Conservation (phyloP, 2,888 invertebrate genomes). For the Philhelius pedissequus region DNA sequence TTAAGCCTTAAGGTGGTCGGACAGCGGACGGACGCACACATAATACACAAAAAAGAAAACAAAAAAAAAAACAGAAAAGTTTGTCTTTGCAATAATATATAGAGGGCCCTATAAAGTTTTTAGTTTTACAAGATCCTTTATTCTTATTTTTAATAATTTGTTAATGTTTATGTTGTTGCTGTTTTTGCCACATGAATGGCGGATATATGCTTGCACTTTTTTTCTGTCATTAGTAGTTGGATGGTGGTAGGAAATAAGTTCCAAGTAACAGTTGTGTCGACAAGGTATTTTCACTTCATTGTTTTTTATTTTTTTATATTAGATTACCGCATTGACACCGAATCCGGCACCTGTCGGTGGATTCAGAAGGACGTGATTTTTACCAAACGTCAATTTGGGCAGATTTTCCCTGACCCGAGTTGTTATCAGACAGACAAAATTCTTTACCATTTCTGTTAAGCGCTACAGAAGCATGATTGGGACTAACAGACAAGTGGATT, state of each 20-base stretch:
- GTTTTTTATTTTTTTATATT: no score
- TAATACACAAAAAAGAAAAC: background rate
- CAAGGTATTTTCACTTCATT: background rate
- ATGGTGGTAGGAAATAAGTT: background rate
- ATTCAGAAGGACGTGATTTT: no score
- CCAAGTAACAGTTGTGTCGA: background rate
- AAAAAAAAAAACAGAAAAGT: conserved; percentile 18
- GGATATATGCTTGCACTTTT: conserved; percentile 16
- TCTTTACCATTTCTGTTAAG: no score
- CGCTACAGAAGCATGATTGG: no score
- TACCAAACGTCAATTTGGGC: no score
- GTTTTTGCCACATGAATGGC: conserved; percentile 25
- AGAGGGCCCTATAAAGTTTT: conserved; percentile 15
- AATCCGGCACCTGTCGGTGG: no score
- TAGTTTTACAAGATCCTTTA: background rate
- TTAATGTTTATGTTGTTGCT: background rate
- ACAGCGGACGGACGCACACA: conserved; percentile 4
- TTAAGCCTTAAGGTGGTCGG: conserved; percentile 32
- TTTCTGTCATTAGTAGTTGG: conserved; percentile 29
- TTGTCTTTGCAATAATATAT: conserved; percentile 24
- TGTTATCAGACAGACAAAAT: no score
- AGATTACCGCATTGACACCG: no score
- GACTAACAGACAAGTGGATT: no score
- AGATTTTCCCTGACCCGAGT: no score
- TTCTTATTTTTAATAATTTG: conserved; percentile 15